A percentile compares a stretch with the other conserved stretches of the same genome.
Evolutionary conservation across 2,888 invertebrate species (phyloP).

Genomic region (Pterostichus madidus): DNA sequence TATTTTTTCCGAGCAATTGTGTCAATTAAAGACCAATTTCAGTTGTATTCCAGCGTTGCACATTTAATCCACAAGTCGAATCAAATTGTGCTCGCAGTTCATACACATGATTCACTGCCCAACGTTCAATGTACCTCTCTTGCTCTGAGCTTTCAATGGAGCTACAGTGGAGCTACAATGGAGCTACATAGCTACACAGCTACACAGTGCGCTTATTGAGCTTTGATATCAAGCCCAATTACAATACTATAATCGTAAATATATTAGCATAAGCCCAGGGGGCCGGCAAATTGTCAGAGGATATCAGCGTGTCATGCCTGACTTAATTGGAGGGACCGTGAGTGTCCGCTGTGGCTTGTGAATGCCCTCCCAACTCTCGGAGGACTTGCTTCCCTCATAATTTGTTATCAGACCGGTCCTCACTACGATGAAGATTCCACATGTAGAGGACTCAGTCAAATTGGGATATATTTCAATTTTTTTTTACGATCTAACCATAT

Average conservation of each 20-base stretch:
- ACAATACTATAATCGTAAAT: conserved; percentile 67
- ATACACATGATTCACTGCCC: not conserved
- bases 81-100: conserved; percentile 40
- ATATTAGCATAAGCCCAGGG: conserved; percentile 63
- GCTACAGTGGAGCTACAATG: not conserved
- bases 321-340: conserved; percentile 61
- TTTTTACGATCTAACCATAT: not conserved
- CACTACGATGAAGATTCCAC: not conserved
- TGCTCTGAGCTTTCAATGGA: too few relatives aligned
- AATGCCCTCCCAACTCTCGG: not conserved
- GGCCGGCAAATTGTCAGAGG: conserved; percentile 66
- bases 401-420: conserved; percentile 35
- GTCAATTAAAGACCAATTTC: not conserved
- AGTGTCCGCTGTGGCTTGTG: conserved; percentile 24
- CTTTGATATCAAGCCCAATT: conserved; percentile 65
- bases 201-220: conserved; percentile 46
- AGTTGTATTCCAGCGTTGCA: not conserved
- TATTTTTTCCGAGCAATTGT: not conserved
- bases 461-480: not conserved
- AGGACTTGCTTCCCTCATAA: conserved; percentile 41
- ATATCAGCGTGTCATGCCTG: conserved; percentile 62
- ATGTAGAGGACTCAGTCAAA: too few relatives aligned
- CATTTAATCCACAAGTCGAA: conserved; percentile 40
- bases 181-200: too few relatives aligned
- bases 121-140: not conserved